phyloP scores from a whole-genome alignment of 2,888 invertebrate genomes.

The Gortyna flavago region DNA sequence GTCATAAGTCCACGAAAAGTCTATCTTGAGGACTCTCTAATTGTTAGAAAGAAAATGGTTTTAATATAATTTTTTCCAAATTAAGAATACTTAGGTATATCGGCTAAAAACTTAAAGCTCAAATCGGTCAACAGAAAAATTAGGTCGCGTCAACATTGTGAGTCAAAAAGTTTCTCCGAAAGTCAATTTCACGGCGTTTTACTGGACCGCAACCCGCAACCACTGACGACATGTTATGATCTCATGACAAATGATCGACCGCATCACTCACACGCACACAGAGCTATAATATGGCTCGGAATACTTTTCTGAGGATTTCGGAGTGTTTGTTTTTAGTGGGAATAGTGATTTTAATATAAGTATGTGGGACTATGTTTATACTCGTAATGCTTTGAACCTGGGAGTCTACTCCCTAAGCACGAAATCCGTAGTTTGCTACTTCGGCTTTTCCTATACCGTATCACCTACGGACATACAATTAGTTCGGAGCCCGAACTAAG shows the following conservation, averaged over 20 bases:
- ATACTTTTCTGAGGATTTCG: neutral
- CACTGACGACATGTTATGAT: conserved; percentile 75
- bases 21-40: too few species aligned
- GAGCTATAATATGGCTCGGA: conserved; percentile 28
- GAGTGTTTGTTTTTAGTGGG: conserved; percentile 31
- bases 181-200: conserved; percentile 84
- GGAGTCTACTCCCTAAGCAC: too few species aligned
- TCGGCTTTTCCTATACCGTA: too few species aligned
- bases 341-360: neutral
- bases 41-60: too few species aligned
- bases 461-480: too few species aligned
- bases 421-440: neutral
- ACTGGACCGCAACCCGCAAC: conserved; percentile 80
- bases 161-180: conserved; percentile 78
- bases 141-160: conserved; percentile 67
- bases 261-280: conserved; percentile 70
- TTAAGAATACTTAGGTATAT: too few species aligned
- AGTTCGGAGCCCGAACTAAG: too few species aligned
- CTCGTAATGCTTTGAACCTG: neutral
- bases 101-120: neutral
- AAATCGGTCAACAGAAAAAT: conserved; percentile 54
- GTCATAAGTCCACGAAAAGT: too few species aligned
- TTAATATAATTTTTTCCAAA: too few species aligned
- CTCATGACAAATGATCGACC: conserved; percentile 77
- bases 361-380: neutral